These are phyloP conservation scores for Mormyrops boulengeri DNA, from an alignment of 2,797 vertebrate genomes.

Conservation along the genomic window DNA sequence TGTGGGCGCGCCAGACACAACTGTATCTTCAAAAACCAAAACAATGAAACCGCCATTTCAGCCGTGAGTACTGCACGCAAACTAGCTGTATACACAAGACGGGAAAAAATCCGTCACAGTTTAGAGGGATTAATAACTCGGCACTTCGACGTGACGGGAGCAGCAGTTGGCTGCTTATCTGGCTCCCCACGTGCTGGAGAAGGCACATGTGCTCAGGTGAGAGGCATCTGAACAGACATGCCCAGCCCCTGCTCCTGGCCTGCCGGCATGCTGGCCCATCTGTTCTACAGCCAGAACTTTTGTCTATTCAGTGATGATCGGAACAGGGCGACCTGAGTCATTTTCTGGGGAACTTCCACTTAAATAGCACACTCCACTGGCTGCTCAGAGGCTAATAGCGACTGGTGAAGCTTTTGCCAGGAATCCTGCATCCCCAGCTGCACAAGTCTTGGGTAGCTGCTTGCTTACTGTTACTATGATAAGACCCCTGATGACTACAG, in stretches of 20 bases:
- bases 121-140: not conserved
- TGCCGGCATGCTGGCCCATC: not conserved
- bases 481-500: constrained; percentile 2
- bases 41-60: constrained; percentile 18
- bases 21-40: constrained; percentile 2
- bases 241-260: not conserved
- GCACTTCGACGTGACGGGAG: not conserved
- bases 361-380: not conserved
- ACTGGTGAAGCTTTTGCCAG: not conserved
- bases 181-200: not conserved
- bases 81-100: not conserved
- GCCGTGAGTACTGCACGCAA: not conserved
- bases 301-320: not conserved
- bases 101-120: not conserved
- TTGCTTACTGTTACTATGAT: not conserved
- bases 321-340: not conserved
- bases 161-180: not conserved
- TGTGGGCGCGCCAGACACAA: constrained; percentile 5
- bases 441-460: not conserved
- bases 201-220: not conserved
- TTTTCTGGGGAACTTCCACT: not conserved
- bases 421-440: not conserved
- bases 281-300: not conserved
- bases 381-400: too few species aligned
- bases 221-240: constrained; percentile 11